Evolutionary conservation across 1,140 invertebrate genomes (phyloP), one percentile per base, ranked within the genome.

Genomic region (Cheumatopsyche charites): DNA sequence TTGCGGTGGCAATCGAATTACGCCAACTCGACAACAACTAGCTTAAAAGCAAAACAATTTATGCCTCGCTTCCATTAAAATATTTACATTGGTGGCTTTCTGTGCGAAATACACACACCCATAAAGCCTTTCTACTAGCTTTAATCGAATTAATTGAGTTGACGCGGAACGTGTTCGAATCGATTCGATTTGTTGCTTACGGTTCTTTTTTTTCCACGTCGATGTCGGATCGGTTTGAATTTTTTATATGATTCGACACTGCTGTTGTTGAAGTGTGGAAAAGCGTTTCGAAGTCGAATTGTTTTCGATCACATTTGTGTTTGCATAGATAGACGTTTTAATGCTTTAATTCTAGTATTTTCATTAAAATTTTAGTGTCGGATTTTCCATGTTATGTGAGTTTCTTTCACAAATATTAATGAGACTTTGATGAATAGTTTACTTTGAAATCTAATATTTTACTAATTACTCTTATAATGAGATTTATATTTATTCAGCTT

Each of bases 121-220:
- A 17, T 9, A 52, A 15, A 13, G 47, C n/a, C 47, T 52, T 52
- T 52, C 47, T n/a, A n/a, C n/a, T 52, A 52, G 47, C 47, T 17
- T 52, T 52, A 52, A 52, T 52, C 47, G 47, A 52, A 52, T 52
- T 52, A 52, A 52, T 52, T 52, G 47, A 52, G 9, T 52, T 52
- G 47, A 19, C 47, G 47, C n/a, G 0, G 47, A 7, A 52, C 47
- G 47, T 52, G 47, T 52, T 15, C 15, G 47, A 52, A 52, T 17
- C 15, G 15, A 17, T 17, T 52, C 19, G 47, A 52, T 52, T 52
- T 52, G 47, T 52, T 6, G 7, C 1, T 17, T 49, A 4, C 45
- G 45, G n/a, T n/a, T n/a, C 13, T 15, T n/a, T 49, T 3, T 49
- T 49, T 4, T 5, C 13, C 4, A 49, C 13, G 4, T 49, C 4